Evolutionary conservation across 2,888 invertebrate species (phyloP).

Genomic region (Anoplius nigerrimus): DNA sequence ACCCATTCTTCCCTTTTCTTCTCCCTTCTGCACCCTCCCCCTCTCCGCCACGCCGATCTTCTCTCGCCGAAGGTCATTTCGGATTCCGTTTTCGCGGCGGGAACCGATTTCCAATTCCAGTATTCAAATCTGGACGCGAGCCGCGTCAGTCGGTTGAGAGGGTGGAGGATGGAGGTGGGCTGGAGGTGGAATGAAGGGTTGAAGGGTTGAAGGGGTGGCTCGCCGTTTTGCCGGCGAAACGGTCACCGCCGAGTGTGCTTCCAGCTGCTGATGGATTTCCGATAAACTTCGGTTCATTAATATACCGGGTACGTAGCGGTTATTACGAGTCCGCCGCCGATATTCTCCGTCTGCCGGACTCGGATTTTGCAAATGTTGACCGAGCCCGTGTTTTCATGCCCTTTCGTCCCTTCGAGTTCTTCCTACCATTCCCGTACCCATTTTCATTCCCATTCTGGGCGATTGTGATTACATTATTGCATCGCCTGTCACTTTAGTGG

Average conservation of each 20-base stretch:
- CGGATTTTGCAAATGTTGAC: too few relatives aligned
- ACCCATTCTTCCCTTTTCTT: background rate
- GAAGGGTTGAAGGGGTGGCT: background rate
- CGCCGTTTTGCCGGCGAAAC: background rate
- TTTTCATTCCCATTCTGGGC: too few relatives aligned
- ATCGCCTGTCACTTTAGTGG: too few relatives aligned
- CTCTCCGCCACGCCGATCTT: background rate
- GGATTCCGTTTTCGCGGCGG: background rate
- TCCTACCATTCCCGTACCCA: too few relatives aligned
- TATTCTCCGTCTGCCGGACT: too few relatives aligned
- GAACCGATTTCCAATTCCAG: conserved; percentile 13
- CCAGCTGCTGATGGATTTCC: conserved; percentile 18
- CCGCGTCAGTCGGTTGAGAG: background rate
- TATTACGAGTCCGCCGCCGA: background rate
- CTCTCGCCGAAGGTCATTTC: conserved; percentile 1
- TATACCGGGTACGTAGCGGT: background rate
- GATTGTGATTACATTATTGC: too few relatives aligned
- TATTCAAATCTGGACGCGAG: conserved; percentile 6
- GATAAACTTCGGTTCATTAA: conserved; percentile 14
- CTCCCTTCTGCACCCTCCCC: background rate
- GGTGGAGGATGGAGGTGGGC: background rate
- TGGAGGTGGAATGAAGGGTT: background rate
- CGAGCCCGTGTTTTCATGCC: too few relatives aligned
- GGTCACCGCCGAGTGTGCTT: background rate
- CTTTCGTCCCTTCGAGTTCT: too few relatives aligned